A percentile compares a stretch with the other conserved stretches of the same genome.
Evolutionary conservation across 2,888 invertebrate genomes (phyloP).

Genomic region (Nephrocerus scutellatus): DNA sequence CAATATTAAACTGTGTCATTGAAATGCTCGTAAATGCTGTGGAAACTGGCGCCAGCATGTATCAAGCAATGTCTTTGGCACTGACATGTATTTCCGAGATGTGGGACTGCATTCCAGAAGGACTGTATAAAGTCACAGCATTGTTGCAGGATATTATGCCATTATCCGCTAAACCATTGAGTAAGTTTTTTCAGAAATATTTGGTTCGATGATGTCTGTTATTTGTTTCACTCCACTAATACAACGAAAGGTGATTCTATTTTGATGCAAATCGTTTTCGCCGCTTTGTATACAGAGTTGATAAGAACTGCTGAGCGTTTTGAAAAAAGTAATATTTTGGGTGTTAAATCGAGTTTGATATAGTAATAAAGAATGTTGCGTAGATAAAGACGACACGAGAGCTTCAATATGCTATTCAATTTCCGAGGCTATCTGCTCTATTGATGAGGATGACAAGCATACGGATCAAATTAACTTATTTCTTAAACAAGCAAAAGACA

Average conservation of each 20-base stretch:
- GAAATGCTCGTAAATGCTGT: slow-evolving; percentile 63
- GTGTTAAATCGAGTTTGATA: not conserved
- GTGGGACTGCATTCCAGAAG: slow-evolving; percentile 60
- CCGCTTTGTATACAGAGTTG: slow-evolving; percentile 62
- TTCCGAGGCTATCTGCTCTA: slow-evolving; percentile 70
- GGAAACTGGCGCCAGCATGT: slow-evolving; percentile 70
- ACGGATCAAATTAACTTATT: slow-evolving; percentile 65
- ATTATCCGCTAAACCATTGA: slow-evolving; percentile 61
- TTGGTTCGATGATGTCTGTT: not conserved
- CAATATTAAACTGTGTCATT: slow-evolving; percentile 58
- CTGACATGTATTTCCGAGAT: slow-evolving; percentile 63
- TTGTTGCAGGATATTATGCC: slow-evolving; percentile 64
- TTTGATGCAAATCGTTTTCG: slow-evolving; percentile 63
- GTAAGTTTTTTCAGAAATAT: slow-evolving; percentile 19
- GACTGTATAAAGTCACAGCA: slow-evolving; percentile 52
- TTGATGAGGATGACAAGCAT: slow-evolving; percentile 74
- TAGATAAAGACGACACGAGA: slow-evolving; percentile 33
- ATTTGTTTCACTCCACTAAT: not conserved
- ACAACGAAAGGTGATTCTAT: slow-evolving; percentile 52
- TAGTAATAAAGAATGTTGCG: not conserved
- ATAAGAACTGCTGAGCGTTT: slow-evolving; percentile 48
- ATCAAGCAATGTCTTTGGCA: slow-evolving; percentile 70
- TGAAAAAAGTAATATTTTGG: slow-evolving; percentile 29
- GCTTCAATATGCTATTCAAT: slow-evolving; percentile 61
- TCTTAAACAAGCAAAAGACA: slow-evolving; percentile 52